Evolutionary conservation across 30 jellyfish, hydroid and myxozoan species (phyloP).

Genomic region (Sanderia malayensis): DNA sequence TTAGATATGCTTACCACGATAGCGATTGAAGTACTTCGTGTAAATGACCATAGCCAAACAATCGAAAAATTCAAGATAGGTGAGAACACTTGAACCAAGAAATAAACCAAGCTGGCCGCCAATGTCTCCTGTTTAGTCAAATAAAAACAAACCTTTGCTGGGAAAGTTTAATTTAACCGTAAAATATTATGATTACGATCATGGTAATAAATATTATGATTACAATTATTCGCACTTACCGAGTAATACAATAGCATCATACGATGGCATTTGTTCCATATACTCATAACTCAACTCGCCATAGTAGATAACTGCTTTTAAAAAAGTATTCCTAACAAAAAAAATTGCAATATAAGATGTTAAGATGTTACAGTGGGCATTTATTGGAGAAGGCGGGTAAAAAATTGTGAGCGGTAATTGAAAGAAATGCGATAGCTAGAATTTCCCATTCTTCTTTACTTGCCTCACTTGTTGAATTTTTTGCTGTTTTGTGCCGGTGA

Average conservation of each 20-base stretch:
- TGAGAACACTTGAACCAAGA: slow-evolving; percentile 87
- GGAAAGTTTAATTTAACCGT: too few relatives aligned
- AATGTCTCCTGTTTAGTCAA: slow-evolving; percentile 71
- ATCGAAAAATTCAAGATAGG: slow-evolving; percentile 89
- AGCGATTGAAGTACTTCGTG: slow-evolving; percentile 52
- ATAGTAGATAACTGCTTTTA: slow-evolving; percentile 54
- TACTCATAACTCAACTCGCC: slow-evolving; percentile 61
- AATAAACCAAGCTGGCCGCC: slow-evolving; percentile 96
- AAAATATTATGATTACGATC: too few relatives aligned
- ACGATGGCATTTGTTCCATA: slow-evolving; percentile 82
- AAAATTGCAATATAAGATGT: too few relatives aligned
- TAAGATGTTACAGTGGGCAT: too few relatives aligned
- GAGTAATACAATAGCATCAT: slow-evolving; percentile 74
- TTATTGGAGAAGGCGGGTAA: too few relatives aligned
- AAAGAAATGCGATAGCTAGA: too few relatives aligned
- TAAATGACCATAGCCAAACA: slow-evolving; percentile 71
- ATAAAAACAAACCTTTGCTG: too few relatives aligned
- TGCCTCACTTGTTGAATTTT: slow-evolving; percentile 25
- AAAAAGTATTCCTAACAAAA: slow-evolving; percentile 77
- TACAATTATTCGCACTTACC: too few relatives aligned
- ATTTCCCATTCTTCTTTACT: background rate
- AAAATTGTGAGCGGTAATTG: too few relatives aligned
- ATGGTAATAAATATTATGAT: too few relatives aligned
- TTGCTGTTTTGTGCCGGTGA: slow-evolving; percentile 49
- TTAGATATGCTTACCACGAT: too few relatives aligned